Evolutionary conservation across 2,888 invertebrate species (phyloP).

Genomic region (Rhingia campestris): DNA sequence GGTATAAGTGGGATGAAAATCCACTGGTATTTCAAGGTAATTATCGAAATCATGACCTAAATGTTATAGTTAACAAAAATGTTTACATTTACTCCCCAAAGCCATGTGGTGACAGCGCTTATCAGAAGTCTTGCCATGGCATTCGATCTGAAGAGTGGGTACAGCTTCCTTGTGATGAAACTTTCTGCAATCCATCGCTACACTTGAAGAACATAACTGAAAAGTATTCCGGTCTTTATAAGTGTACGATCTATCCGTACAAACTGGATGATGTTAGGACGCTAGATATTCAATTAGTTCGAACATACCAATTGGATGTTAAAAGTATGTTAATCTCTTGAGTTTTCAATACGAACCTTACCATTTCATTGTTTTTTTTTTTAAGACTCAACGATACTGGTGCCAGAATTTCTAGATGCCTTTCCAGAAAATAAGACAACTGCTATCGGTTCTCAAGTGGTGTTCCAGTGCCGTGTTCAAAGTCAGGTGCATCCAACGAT

Average conservation of each 20-base stretch:
- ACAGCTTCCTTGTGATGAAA: slow-evolving; percentile 79
- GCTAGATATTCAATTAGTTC: slow-evolving; percentile 80
- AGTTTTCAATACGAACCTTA: slow-evolving; percentile 9
- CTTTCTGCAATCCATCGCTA: slow-evolving; percentile 78
- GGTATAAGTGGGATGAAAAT: slow-evolving; percentile 77
- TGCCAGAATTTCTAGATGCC: slow-evolving; percentile 80
- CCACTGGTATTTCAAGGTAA: slow-evolving; percentile 81
- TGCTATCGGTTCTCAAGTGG: slow-evolving; percentile 77
- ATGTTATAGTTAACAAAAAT: neutral
- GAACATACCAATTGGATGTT: slow-evolving; percentile 81
- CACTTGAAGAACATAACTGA: slow-evolving; percentile 80
- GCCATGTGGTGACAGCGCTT: slow-evolving; percentile 79
- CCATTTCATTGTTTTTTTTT: neutral
- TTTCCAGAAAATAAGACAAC: slow-evolving; percentile 79
- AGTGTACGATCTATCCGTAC: slow-evolving; percentile 80
- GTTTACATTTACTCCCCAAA: slow-evolving; percentile 46
- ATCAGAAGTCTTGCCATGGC: slow-evolving; percentile 76
- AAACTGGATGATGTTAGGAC: slow-evolving; percentile 76
- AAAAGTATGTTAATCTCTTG: slow-evolving; percentile 77
- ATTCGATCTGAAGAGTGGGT: slow-evolving; percentile 78
- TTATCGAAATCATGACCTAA: neutral
- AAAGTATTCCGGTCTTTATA: slow-evolving; percentile 81
- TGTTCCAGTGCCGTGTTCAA: slow-evolving; percentile 81
- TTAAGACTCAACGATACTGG: slow-evolving; percentile 78
- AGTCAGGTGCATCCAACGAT: slow-evolving; percentile 80